A percentile compares a stretch with the other conserved stretches of the same genome.
These are phyloP conservation scores for Tetranychus cinnabarinus DNA, from an alignment of 1,140 invertebrate species.

Conservation along the genomic window DNA sequence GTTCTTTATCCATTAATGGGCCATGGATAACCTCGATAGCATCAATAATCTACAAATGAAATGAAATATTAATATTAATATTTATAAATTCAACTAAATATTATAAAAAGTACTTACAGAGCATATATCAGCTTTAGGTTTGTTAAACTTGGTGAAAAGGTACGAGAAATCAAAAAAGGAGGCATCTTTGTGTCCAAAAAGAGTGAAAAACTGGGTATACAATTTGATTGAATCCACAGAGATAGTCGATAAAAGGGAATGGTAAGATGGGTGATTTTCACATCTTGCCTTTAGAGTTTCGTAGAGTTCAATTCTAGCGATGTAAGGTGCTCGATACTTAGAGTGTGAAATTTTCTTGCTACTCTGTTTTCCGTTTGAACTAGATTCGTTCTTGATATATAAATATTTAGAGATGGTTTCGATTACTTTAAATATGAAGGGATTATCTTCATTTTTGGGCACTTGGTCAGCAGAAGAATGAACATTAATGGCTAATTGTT, in stretches of 20 bases:
- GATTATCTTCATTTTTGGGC: background rate
- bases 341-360: background rate
- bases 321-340: slow-evolving; percentile 41
- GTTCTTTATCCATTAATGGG: background rate
- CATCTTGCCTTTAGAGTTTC: slow-evolving; percentile 25
- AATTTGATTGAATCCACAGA: slow-evolving; percentile 17
- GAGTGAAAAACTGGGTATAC: slow-evolving; percentile 46
- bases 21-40: background rate
- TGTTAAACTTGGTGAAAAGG: slow-evolving; percentile 2
- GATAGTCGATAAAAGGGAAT: background rate
- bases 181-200: slow-evolving; percentile 58
- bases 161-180: slow-evolving; percentile 43
- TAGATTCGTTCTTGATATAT: background rate
- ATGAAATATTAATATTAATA: background rate
- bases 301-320: slow-evolving; percentile 53
- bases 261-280: background rate
- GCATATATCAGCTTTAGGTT: background rate
- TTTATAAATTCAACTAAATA: background rate
- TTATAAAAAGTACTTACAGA: background rate
- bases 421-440: background rate
- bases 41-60: background rate
- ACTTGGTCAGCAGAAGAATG: background rate
- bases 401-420: background rate
- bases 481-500: background rate
- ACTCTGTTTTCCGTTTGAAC: background rate